Evolutionary conservation across 2,888 invertebrate species (phyloP).

Genomic region (Enchytraeus crypticus): DNA sequence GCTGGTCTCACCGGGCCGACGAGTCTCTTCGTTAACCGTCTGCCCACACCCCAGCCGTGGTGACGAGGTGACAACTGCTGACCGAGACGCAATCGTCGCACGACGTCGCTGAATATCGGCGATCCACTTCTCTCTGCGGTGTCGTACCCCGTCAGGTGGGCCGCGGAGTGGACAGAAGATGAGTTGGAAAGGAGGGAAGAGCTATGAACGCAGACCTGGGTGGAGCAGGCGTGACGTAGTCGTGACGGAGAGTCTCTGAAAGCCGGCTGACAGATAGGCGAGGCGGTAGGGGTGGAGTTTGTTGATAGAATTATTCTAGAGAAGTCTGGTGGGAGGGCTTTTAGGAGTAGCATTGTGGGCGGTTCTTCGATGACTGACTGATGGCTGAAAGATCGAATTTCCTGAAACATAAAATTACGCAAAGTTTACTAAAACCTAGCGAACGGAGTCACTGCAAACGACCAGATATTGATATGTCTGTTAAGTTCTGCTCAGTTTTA

Average conservation of each 20-base stretch:
- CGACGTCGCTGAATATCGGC: not conserved
- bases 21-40: not conserved
- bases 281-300: not conserved
- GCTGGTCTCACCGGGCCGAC: not conserved
- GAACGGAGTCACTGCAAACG: too few relatives aligned
- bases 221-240: not conserved
- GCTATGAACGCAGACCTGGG: not conserved
- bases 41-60: not conserved
- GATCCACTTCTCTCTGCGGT: not conserved
- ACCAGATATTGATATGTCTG: too few relatives aligned
- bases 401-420: too few relatives aligned
- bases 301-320: not conserved
- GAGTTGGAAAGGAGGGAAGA: not conserved
- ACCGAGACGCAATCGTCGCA: too few relatives aligned
- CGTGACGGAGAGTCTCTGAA: too few relatives aligned
- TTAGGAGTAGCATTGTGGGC: slow-evolving; percentile 5
- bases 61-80: too few relatives aligned
- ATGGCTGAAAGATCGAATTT: too few relatives aligned
- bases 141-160: not conserved
- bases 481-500: too few relatives aligned
- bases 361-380: too few relatives aligned
- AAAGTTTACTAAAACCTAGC: too few relatives aligned
- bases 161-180: not conserved
- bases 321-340: slow-evolving; percentile 9
- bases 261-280: not conserved